Percentiles rank a stretch among this genome's conserved stretches.
These are phyloP conservation scores for Drosophila lutescens DNA, from an alignment of 2,888 invertebrate genomes.

Conservation along the genomic window DNA sequence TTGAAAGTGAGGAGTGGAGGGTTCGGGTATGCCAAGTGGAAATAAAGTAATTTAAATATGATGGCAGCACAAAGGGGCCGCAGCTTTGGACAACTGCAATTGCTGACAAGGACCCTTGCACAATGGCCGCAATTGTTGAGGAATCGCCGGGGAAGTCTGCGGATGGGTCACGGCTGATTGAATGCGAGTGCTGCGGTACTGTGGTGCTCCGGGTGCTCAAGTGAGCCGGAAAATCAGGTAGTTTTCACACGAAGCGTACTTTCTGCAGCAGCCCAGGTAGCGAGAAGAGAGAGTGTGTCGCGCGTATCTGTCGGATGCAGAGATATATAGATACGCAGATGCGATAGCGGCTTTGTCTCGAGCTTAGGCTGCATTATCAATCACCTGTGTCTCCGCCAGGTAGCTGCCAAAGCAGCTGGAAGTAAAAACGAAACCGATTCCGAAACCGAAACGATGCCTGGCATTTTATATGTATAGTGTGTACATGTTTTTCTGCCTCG, in stretches of 20 bases:
- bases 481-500: slow-evolving; percentile 34
- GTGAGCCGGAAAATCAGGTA: slow-evolving; percentile 72
- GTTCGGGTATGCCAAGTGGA: slow-evolving; percentile 54
- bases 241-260: slow-evolving; percentile 66
- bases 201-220: slow-evolving; percentile 31
- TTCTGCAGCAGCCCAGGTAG: slow-evolving; percentile 31
- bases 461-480: slow-evolving; percentile 28
- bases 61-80: slow-evolving; percentile 57
- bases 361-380: slow-evolving; percentile 66
- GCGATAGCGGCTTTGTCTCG: slow-evolving; percentile 39
- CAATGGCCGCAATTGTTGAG: slow-evolving; percentile 69
- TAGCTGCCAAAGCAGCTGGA: slow-evolving; percentile 36
- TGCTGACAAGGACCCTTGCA: slow-evolving; percentile 56
- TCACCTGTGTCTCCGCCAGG: slow-evolving; percentile 64
- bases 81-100: slow-evolving; percentile 62
- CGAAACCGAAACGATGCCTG: slow-evolving; percentile 49
- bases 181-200: slow-evolving; percentile 32
- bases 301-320: slow-evolving; percentile 53
- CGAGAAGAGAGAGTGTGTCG: slow-evolving; percentile 49
- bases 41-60: slow-evolving; percentile 77
- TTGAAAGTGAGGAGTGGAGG: slow-evolving; percentile 4
- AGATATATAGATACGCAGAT: slow-evolving; percentile 52
- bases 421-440: slow-evolving; percentile 14
- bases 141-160: slow-evolving; percentile 60
- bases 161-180: slow-evolving; percentile 69